phyloP scores from a whole-genome alignment of 2,113 vertebrate species.

The Dipodomys ordii region DNA sequence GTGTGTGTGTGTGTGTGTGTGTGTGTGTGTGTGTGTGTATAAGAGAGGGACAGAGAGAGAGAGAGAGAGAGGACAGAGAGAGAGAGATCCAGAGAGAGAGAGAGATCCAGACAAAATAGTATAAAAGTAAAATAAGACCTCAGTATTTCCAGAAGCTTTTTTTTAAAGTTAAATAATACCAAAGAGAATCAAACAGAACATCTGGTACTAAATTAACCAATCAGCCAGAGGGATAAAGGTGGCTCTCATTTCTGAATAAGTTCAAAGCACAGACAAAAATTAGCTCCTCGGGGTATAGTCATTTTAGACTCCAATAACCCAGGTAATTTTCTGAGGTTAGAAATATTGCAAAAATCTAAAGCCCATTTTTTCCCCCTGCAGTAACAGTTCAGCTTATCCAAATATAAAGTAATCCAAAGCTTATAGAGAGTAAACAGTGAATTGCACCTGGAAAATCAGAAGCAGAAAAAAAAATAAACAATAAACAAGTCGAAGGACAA shows the following conservation, averaged over 20 bases:
- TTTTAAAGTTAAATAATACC: neutral
- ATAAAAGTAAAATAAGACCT: constrained; percentile 26
- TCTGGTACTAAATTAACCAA: constrained; percentile 34
- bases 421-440: neutral
- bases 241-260: neutral
- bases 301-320: constrained; percentile 48
- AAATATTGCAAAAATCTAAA: constrained; percentile 53
- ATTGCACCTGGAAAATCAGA: neutral
- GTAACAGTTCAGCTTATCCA: constrained; percentile 26
- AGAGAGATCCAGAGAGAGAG: neutral
- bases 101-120: constrained; percentile 2
- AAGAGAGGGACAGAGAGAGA: neutral
- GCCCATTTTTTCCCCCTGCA: neutral
- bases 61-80: neutral
- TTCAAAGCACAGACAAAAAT: constrained; percentile 71
- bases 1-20: too few species aligned
- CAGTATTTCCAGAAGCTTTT: constrained; percentile 58
- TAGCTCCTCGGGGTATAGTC: constrained; percentile 33
- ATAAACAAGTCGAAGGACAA: neutral
- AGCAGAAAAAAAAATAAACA: neutral
- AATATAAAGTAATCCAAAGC: neutral
- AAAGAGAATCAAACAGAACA: constrained; percentile 41
- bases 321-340: constrained; percentile 57
- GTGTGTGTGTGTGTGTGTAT: too few species aligned
- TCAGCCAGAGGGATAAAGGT: constrained; percentile 18